Conservation (phyloP, 2,797 vertebrate species). For the Corythornis leucogaster region DNA sequence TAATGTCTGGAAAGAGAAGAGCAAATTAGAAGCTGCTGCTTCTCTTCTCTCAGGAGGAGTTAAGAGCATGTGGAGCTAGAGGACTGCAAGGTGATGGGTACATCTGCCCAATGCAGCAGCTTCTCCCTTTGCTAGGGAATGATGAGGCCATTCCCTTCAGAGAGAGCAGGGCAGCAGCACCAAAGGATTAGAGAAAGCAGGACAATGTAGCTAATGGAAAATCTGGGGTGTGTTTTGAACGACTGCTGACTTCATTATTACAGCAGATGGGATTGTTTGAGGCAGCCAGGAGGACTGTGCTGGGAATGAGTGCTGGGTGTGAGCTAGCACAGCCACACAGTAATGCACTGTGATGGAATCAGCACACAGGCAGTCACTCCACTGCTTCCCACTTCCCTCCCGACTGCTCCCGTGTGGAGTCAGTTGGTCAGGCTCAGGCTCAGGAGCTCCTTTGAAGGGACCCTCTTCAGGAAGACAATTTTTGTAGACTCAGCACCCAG, state of each 20-base stretch:
- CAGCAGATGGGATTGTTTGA: constrained; percentile 9
- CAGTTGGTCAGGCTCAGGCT: neutral
- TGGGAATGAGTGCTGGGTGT: constrained; percentile 36
- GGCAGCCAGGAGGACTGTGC: neutral
- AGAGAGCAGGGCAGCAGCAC: constrained; percentile 12
- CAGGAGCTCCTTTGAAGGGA: constrained; percentile 40
- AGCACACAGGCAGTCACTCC: constrained; percentile 15
- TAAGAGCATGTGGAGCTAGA: neutral
- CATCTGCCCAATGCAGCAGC: neutral
- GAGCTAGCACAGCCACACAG: constrained; percentile 12
- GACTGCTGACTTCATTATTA: constrained; percentile 39
- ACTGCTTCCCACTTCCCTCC: neutral
- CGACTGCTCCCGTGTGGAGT: neutral
- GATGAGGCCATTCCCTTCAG: constrained; percentile 5
- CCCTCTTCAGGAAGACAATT: constrained; percentile 20
- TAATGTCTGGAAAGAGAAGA: neutral
- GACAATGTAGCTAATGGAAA: constrained; percentile 48
- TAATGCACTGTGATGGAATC: constrained; percentile 68
- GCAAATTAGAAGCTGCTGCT: constrained; percentile 12
- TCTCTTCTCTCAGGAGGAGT: neutral
- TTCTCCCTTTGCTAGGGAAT: constrained; percentile 34
- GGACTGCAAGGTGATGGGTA: neutral
- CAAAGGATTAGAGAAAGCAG: constrained; percentile 18
- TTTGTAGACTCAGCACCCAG: neutral
- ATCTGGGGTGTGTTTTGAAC: constrained; percentile 14